Evolutionary conservation across 2,888 invertebrate species (phyloP), one percentile per base, ranked within the genome.

Genomic region (Trachelus tabidus): DNA sequence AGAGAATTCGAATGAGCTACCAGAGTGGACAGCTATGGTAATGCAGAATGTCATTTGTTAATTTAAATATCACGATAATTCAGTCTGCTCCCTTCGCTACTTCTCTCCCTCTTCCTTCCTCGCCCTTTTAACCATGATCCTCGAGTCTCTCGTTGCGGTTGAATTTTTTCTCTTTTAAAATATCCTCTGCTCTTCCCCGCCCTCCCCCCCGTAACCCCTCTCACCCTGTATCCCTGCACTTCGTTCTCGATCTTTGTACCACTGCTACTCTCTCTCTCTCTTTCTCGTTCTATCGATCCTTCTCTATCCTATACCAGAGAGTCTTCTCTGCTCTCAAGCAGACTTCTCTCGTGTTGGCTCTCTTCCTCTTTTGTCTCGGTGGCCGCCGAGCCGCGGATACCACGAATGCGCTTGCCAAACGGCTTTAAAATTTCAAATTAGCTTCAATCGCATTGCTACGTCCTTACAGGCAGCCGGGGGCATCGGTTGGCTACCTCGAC

Each of bases 41-140:
- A 89, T 89, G 87, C 84, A 83, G 88, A 87, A 89, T 89, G 89
- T 89, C 89, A 89, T 89, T 89, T 89, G 89, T 89, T 89, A 88
- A 89, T 89, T 89, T 89, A 89, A 89, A 89, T 89, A 89, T 88
- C 89, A 88, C 87, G 88, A 89, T 89, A 89, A 89, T 89, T 89
- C 89, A 89, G 88, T 87, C 87, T 87, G 83, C 84, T 82, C 23
- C 71, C 15, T 35, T 35, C 35, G 35, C 35, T 35, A 12, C 35
- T 35, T 12, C 35, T 35, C 35, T 35, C 35, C 3, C 35, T 35
- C 35, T 3, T 12, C 12, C 35, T 35, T 35, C 35, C 12, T 1
- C 35, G 12, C 35, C 35, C 12, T 12, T 35, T 3, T 35, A 79
- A 1, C 31, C 34, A 23, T 56, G 23, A 56, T 71, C 71, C 71